phyloP scores from a whole-genome alignment of 2,113 vertebrate genomes.

The Cynocephalus volans region DNA sequence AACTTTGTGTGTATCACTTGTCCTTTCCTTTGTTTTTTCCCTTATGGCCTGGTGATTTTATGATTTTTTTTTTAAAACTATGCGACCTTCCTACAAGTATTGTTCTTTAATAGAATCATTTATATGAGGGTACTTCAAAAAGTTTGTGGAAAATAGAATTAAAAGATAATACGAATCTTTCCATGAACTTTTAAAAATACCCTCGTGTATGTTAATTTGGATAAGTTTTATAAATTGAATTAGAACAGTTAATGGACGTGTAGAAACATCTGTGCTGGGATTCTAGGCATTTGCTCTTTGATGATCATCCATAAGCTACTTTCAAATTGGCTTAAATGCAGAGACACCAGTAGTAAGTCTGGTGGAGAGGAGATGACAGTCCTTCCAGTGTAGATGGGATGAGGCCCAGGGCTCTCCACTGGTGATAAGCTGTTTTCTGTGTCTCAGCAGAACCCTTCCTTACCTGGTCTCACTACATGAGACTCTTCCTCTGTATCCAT shows the following conservation, averaged over 20 bases:
- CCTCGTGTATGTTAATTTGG: not conserved
- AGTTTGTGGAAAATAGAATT: too few relatives aligned
- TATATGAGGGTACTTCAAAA: not conserved
- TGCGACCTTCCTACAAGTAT: not conserved
- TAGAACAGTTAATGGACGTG: not conserved
- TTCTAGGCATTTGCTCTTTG: conserved; percentile 11
- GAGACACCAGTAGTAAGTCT: not conserved
- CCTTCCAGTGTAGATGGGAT: too few relatives aligned
- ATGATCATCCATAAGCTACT: not conserved
- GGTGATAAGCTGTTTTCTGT: not conserved
- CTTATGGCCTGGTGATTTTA: not conserved
- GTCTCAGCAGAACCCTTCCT: not conserved
- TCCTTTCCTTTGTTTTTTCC: not conserved
- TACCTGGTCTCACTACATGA: not conserved
- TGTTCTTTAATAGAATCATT: not conserved
- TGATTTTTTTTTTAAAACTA: not conserved
- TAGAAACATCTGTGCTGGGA: not conserved
- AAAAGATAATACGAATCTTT: too few relatives aligned
- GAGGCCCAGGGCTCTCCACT: not conserved
- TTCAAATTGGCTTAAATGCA: not conserved
- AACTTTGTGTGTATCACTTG: not conserved
- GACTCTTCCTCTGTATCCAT: not conserved
- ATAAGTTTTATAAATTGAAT: conserved; percentile 41
- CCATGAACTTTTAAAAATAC: too few relatives aligned
- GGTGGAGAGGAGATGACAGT: not conserved